Base-by-base conservation (phyloP, 2,113 vertebrate species). In the Amphiprion ocellaris region DNA sequence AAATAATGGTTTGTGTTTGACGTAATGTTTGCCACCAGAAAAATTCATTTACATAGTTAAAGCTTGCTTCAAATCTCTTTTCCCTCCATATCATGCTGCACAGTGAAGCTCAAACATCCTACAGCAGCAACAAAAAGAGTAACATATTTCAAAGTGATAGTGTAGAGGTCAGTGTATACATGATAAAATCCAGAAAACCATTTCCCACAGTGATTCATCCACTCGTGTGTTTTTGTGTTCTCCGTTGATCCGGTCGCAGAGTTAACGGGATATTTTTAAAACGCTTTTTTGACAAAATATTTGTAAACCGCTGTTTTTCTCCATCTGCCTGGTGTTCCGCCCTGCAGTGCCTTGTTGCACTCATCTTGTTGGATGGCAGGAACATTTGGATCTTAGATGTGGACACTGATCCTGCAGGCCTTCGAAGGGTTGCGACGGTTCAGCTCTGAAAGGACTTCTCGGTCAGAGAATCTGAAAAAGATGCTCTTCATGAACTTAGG, bases 331-430 rank as follows among this genome's bases (percentile, higher is more conserved):
- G 90, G 83, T 93, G 85, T 93, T 88, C 86, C 89, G 90, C 76
- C 85, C 84, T 79, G 85, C 88, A 88, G 90, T 94, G 92, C 94
- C 93, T 94, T 94, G 92, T 86, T 88, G 92, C 93, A 95, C 93
- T 93, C 67, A 50, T 85, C 44, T 23, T 82, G 78, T 83, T 79
- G 67, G 65, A 90, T 67, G 74, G 82, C 76, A 69, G 85, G 69
- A 69, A 77, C 70, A 37, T 82, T 78, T 28, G 70, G 71, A 84
- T 84, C 63, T 60, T 33, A 61, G 75, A 69, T 66, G 77, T 63
- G 65, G 77, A 87, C n/a, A 21, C 41, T 87, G 64, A 58, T 47
- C 61, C 44, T 69, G 74, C 77, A 65, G 69, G 81, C 47, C 67
- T 65, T 74, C 5, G 56, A 74, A 72, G 24, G 47, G 19, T 74